These are phyloP conservation scores for Halcyon smyrnensis DNA, from an alignment of 2,797 vertebrate genomes.

Conservation along the genomic window DNA sequence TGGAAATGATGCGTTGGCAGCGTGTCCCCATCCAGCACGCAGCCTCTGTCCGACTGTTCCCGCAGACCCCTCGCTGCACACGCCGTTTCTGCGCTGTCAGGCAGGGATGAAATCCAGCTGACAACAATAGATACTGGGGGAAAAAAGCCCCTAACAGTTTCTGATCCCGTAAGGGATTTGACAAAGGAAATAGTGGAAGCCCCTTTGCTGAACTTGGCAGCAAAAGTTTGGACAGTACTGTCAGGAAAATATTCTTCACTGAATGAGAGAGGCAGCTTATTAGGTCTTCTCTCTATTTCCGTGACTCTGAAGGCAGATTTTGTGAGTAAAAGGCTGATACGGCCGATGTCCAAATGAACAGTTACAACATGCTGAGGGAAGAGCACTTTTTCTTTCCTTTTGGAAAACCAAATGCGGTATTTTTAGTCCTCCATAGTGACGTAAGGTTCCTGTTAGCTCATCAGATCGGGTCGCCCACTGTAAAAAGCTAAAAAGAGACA, in stretches of 20 bases:
- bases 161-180: not conserved
- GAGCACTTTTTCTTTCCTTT: not conserved
- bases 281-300: slow-evolving; percentile 5
- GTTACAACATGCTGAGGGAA: not conserved
- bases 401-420: not conserved
- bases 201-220: not conserved
- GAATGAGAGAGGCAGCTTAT: not conserved
- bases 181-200: not conserved
- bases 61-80: not conserved
- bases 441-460: slow-evolving; percentile 31
- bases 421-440: slow-evolving; percentile 43
- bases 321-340: not conserved
- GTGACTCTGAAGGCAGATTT: not conserved
- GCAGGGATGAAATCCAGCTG: not conserved
- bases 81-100: not conserved
- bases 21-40: not conserved
- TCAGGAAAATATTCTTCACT: slow-evolving; percentile 46
- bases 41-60: not conserved
- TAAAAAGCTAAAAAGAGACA: not conserved
- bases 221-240: not conserved
- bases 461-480: not conserved
- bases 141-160: not conserved
- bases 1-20: slow-evolving; percentile 27
- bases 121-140: not conserved
- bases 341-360: not conserved